These are phyloP conservation scores for Oncorhynchus clarkii DNA, from an alignment of 2,113 vertebrate species.

Conservation along the genomic window DNA sequence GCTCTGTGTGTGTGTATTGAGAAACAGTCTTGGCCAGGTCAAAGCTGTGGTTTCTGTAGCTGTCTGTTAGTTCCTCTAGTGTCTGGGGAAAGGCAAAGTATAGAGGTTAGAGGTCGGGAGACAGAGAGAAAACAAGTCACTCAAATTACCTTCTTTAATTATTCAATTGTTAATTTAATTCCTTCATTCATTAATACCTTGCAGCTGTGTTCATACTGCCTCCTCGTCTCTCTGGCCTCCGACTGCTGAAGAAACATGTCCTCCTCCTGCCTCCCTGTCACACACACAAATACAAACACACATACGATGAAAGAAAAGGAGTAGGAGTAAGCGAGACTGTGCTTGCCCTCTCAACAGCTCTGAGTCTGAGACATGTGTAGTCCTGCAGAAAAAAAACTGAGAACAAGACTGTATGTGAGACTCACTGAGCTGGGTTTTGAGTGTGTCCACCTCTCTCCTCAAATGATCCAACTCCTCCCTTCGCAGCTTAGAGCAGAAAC, in stretches of 20 bases:
- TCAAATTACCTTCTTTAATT: background rate
- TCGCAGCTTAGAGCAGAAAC: conserved; percentile 69
- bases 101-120: conserved; percentile 8
- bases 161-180: background rate
- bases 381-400: conserved; percentile 19
- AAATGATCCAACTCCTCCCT: conserved; percentile 74
- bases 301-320: background rate
- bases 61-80: conserved; percentile 71
- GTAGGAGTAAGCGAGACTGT: conserved; percentile 21
- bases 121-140: background rate
- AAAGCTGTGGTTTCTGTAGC: conserved; percentile 63
- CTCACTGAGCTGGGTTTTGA: conserved; percentile 75
- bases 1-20: conserved; percentile 59
- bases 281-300: conserved; percentile 6
- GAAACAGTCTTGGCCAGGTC: conserved; percentile 63
- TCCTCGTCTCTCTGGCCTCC: conserved; percentile 69
- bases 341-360: conserved; percentile 28
- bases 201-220: conserved; percentile 65
- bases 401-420: conserved; percentile 14
- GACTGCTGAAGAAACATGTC: conserved; percentile 70
- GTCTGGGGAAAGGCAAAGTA: conserved; percentile 54
- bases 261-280: conserved; percentile 72
- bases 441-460: conserved; percentile 75
- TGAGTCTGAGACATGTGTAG: conserved; percentile 25
- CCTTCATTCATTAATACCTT: conserved; percentile 55